phyloP scores from a whole-genome alignment of 1,140 invertebrate genomes.

The Medauroidea extradentata region DNA sequence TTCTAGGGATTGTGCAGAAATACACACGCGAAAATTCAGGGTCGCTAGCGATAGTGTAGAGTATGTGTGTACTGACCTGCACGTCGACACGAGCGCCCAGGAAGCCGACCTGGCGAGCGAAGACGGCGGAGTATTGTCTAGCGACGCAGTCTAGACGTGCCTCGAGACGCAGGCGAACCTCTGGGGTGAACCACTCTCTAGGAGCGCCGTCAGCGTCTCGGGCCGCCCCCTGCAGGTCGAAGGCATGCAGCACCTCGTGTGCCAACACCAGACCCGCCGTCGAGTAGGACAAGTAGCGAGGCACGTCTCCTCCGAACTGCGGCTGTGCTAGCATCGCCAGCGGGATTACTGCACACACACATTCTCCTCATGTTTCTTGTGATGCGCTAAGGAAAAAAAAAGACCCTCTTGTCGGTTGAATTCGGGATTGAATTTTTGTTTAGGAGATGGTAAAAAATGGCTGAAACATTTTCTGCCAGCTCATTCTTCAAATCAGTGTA shows the following conservation, averaged over 20 bases:
- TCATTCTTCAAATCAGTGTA: too few relatives aligned
- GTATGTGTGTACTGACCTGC: too few relatives aligned
- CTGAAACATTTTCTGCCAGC: too few relatives aligned
- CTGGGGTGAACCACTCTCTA: slow-evolving; percentile 54
- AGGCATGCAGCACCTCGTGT: slow-evolving; percentile 51
- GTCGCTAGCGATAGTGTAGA: too few relatives aligned
- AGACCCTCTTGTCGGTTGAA: too few relatives aligned
- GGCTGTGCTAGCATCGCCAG: slow-evolving; percentile 63
- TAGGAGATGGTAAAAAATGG: too few relatives aligned
- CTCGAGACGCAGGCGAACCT: slow-evolving; percentile 51
- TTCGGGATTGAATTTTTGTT: too few relatives aligned
- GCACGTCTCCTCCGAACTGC: slow-evolving; percentile 45
- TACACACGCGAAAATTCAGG: too few relatives aligned
- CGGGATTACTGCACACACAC: slow-evolving; percentile 49
- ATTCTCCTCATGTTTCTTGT: too few relatives aligned
- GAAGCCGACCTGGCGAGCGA: slow-evolving; percentile 45
- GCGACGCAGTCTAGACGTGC: slow-evolving; percentile 55
- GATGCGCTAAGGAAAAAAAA: slow-evolving; percentile 16
- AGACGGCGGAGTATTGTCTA: slow-evolving; percentile 50
- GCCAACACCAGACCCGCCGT: slow-evolving; percentile 50
- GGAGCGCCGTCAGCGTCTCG: slow-evolving; percentile 23
- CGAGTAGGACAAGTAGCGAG: slow-evolving; percentile 45
- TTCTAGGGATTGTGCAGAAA: background rate
- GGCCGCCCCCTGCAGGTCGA: slow-evolving; percentile 43
- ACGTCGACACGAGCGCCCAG: slow-evolving; percentile 45